These are phyloP conservation scores for Rhinolophus sinicus DNA, from an alignment of 2,113 vertebrate species.

Conservation along the genomic window DNA sequence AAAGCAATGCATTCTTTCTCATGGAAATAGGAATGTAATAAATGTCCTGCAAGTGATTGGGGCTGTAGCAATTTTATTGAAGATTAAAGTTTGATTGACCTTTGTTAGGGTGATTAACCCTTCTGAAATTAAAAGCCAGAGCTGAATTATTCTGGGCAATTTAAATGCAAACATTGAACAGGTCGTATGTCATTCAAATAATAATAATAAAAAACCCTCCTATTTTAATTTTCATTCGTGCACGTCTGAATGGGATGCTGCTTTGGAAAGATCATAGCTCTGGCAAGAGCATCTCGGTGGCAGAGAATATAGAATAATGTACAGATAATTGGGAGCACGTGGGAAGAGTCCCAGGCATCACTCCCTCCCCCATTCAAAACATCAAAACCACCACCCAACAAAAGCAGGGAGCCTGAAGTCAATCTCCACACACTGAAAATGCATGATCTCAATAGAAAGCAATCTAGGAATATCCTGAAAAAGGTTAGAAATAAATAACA, in stretches of 20 bases:
- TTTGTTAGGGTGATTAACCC: slow-evolving; percentile 89
- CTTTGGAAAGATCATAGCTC: slow-evolving; percentile 70
- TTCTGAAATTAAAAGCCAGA: slow-evolving; percentile 87
- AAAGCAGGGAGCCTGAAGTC: background rate
- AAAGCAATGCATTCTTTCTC: slow-evolving; percentile 80
- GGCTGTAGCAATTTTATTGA: slow-evolving; percentile 86
- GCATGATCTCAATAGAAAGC: background rate
- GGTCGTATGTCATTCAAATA: slow-evolving; percentile 76
- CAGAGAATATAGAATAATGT: slow-evolving; percentile 61
- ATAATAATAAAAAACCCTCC: slow-evolving; percentile 72
- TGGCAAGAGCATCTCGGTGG: slow-evolving; percentile 44
- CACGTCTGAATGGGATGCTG: slow-evolving; percentile 77
- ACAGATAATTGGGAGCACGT: background rate
- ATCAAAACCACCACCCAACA: background rate
- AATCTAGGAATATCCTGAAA: background rate
- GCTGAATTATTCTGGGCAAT: slow-evolving; percentile 86
- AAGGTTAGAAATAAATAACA: slow-evolving; percentile 64
- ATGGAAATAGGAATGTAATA: slow-evolving; percentile 87
- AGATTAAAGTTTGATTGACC: slow-evolving; percentile 90
- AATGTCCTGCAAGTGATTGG: slow-evolving; percentile 86
- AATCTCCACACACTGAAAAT: background rate
- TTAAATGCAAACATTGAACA: slow-evolving; percentile 86
- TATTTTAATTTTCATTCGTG: slow-evolving; percentile 83
- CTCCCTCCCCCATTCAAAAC: background rate
- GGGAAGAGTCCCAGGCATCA: background rate